Evolutionary conservation across 2,797 vertebrate genomes (phyloP), one percentile per base, ranked within the genome.

Genomic region (Acrossocheilus wenchowensis): DNA sequence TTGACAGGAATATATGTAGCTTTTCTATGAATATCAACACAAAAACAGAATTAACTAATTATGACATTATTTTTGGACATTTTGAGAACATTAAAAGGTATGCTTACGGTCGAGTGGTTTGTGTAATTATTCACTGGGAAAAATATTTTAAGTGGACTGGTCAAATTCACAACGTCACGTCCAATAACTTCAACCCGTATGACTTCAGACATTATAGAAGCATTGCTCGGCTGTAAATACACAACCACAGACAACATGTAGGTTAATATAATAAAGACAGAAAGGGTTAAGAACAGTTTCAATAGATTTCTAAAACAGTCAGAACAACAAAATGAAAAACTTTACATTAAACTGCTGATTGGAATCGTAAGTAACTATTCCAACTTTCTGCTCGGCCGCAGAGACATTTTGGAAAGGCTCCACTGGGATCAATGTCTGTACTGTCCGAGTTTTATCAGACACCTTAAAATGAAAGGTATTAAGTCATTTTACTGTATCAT

Each of bases 101-200:
- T 19, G 88, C 87, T 88, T 88, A 89, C 88, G 5, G 8, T 54
- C 23, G 48, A 9, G 4, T 78, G 10, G 21, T 36, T 15, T 48
- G 8, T 6, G 9, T 2, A 23, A 7, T 26, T 17, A 0, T 88
- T 57, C 30, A 78, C 1, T 11, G 26, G 15, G 78, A 95, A 95
- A 23, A 5, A 64, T 71, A 95, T 94, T 48, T 15, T 19, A 54
- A 95, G 86, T 14, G 87, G 71, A 0, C 48, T 68, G 0, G 0
- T 0, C 43, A 94, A 88, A 81, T 92, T 4, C 0, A 15, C 15
- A 48, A 92, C 66, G 1, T 0, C 19, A 0, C 6, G 6, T 2
- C n/a, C 83, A 2, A 57, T 15, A 1, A 86, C 2, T 87, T 95
- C 94, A 43, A 95, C 87, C 26, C 94, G 90, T 54, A 94, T 78